These are phyloP conservation scores for Symphodus melops DNA, from an alignment of 2,113 vertebrate species.

Conservation along the genomic window DNA sequence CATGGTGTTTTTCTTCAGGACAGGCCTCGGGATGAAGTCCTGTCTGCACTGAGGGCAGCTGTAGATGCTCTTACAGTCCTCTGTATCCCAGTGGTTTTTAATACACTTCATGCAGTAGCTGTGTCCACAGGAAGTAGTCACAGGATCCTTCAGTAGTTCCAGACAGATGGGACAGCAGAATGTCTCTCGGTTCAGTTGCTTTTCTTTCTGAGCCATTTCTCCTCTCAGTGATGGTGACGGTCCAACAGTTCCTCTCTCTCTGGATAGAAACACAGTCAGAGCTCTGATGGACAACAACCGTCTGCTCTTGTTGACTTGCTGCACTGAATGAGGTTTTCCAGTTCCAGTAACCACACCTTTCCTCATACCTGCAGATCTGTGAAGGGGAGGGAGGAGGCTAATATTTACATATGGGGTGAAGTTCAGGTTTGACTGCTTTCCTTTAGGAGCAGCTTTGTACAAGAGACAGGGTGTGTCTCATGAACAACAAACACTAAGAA, in stretches of 20 bases:
- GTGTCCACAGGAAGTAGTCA: conserved; percentile 28
- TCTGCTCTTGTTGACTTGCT: neutral
- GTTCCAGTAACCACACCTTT: too few relatives aligned
- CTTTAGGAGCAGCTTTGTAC: too few relatives aligned
- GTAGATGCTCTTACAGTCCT: neutral
- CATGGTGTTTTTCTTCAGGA: conserved; percentile 14
- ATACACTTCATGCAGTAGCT: conserved; percentile 35
- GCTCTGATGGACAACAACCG: neutral
- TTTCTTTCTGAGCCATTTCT: neutral
- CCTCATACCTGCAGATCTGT: too few relatives aligned
- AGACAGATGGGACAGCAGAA: conserved; percentile 27
- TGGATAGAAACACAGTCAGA: neutral
- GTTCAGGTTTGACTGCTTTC: too few relatives aligned
- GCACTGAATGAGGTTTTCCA: neutral
- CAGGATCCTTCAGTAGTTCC: conserved; percentile 37
- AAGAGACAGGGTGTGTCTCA: too few relatives aligned
- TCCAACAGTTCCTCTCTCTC: neutral
- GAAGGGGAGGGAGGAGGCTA: too few relatives aligned
- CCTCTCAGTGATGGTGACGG: too few relatives aligned
- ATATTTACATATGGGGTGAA: too few relatives aligned
- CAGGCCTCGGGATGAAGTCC: conserved; percentile 20
- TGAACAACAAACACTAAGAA: too few relatives aligned
- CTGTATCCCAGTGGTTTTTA: neutral
- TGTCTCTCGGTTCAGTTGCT: neutral
- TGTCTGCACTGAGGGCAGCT: conserved; percentile 40